phyloP scores from a whole-genome alignment of 2,888 invertebrate species.

The Platycnemis pennipes region DNA sequence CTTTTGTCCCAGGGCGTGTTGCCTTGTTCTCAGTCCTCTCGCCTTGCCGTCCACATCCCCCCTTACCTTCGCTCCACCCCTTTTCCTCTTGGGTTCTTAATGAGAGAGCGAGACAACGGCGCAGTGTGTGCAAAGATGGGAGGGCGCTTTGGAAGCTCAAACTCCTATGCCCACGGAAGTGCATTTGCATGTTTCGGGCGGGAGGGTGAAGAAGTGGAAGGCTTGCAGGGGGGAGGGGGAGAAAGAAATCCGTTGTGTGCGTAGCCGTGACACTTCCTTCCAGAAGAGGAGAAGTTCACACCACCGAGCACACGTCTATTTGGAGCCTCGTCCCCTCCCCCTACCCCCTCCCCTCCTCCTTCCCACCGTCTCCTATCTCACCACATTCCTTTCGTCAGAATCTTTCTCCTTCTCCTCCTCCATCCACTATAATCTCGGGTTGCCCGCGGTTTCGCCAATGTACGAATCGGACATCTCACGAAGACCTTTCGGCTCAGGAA shows the following conservation, averaged over 20 bases:
- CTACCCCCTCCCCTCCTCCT: background rate
- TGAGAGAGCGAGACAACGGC: background rate
- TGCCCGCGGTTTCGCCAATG: background rate
- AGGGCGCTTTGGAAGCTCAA: background rate
- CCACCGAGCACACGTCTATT: background rate
- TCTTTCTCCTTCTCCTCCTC: background rate
- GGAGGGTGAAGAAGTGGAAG: background rate
- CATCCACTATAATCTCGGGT: background rate
- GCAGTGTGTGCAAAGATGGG: background rate
- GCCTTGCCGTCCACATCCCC: background rate
- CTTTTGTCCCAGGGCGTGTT: background rate
- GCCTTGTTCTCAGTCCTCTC: background rate
- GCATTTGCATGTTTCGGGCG: constrained; percentile 28
- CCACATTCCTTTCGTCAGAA: background rate
- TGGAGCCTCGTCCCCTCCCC: background rate
- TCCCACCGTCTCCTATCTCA: background rate
- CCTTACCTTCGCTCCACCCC: background rate
- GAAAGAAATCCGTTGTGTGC: background rate
- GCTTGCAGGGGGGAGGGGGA: background rate
- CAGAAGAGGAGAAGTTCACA: background rate
- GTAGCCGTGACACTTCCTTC: background rate
- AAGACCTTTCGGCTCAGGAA: background rate
- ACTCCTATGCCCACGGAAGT: background rate
- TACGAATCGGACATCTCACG: background rate
- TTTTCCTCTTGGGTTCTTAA: background rate